These are phyloP conservation scores for Redunca redunca DNA, from an alignment of 2,113 vertebrate genomes.

Conservation along the genomic window DNA sequence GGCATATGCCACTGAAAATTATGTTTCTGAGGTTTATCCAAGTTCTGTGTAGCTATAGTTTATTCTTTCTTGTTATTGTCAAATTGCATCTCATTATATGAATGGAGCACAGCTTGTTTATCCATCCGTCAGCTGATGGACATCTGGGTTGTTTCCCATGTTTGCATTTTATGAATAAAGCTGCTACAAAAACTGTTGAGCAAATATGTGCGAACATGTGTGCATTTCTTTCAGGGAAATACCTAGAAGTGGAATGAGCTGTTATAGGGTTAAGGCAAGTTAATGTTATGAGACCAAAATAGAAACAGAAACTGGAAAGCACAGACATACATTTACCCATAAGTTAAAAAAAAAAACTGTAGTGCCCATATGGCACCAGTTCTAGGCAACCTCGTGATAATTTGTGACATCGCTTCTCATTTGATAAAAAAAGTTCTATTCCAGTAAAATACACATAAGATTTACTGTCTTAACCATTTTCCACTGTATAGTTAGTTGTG, in stretches of 20 bases:
- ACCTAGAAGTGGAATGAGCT: not conserved
- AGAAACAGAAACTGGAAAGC: not conserved
- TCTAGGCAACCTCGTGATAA: not conserved
- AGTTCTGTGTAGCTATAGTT: not conserved
- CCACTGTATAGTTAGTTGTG: no score
- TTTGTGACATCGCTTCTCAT: not conserved
- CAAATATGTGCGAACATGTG: accelerated
- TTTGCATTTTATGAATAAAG: not conserved
- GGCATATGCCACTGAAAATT: not conserved
- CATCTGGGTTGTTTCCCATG: not conserved
- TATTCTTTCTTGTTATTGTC: not conserved
- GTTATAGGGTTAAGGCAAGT: not conserved
- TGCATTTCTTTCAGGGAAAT: not conserved
- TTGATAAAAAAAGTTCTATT: not conserved
- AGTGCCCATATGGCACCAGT: not conserved
- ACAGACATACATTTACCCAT: not conserved
- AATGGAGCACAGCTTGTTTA: not conserved
- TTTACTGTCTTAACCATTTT: not conserved
- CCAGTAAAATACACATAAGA: not conserved
- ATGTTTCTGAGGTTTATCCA: not conserved
- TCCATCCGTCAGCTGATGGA: not conserved
- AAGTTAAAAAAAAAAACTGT: not conserved
- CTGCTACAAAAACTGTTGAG: not conserved
- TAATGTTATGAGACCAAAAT: not conserved
- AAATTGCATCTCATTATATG: not conserved